Base-by-base conservation (phyloP, 2,797 vertebrate species). In the Sebastes trivittatus region DNA sequence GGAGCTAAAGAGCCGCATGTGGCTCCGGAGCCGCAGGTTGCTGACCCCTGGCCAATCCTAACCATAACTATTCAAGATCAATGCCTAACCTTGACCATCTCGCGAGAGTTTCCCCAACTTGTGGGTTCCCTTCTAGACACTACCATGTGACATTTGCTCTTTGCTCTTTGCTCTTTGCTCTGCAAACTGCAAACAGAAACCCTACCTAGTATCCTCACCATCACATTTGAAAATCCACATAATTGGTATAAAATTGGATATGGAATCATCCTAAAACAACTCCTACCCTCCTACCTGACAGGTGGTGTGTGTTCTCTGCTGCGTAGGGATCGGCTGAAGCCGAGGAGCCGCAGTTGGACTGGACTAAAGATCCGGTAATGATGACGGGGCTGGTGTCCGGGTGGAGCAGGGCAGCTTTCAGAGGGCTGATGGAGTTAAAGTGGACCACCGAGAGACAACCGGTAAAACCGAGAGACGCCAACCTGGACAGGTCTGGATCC, bases 361-460 rank as follows among this genome's bases (percentile, higher is more conserved):
- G 96, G 0, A 87, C 87, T 55, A 98, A 81, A 34, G 92, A 94
- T 22, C 98, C 98, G 1, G 89, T 95, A 80, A 98, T 78, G n/a
- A 86, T 82, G 74, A 98, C 81, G 0, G 96, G 94, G 79, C 95
- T 95, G 71, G 92, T 92, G 88, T 91, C 93, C 1, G 95, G 92
- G 74, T 96, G 94, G 11, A 96, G 92, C 81, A 99, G 92, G 1
- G 97, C 97, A 0, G 96, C 96, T 84, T 99, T 99, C 91, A 99
- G 93, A 25, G 97, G 98, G 70, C 96, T 94, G 89, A 98, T 87
- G 63, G 96, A 94, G 94, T 98, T 97, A 77, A 98, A 97, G 90
- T 93, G 96, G 76, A 99, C 96, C 6, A 96, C 96, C 0, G 98
- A 98, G 27, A 99, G 95, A 78, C 98, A 99, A 68, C 98, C 98